phyloP scores from a whole-genome alignment of 2,797 vertebrate genomes.

The Pseudocheirus occidentalis region DNA sequence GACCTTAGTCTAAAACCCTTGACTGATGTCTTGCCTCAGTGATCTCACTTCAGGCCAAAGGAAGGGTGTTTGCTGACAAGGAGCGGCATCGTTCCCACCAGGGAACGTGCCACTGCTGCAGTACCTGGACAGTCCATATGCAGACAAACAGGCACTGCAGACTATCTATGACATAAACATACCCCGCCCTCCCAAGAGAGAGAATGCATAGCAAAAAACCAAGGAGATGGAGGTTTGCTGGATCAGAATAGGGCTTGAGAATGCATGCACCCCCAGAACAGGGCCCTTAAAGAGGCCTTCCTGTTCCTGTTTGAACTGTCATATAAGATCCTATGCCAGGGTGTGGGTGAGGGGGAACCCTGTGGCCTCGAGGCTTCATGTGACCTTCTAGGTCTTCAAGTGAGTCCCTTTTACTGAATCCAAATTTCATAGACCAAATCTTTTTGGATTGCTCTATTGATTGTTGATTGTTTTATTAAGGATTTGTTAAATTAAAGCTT shows the following conservation, averaged over 20 bases:
- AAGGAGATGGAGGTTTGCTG: neutral
- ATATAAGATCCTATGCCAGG: neutral
- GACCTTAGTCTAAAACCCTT: neutral
- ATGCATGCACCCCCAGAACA: neutral
- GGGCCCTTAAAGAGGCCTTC: neutral
- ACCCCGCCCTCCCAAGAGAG: neutral
- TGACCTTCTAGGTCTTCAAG: no score
- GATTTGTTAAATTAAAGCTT: no score
- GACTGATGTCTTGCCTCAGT: neutral
- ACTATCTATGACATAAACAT: neutral
- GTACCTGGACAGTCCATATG: neutral
- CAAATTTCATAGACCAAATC: no score
- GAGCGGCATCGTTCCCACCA: neutral
- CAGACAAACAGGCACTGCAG: neutral
- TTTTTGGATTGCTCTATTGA: no score
- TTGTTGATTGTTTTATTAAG: no score
- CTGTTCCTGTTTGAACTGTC: neutral
- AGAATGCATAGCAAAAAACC: neutral
- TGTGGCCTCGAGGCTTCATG: no score
- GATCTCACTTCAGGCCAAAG: neutral
- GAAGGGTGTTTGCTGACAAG: neutral
- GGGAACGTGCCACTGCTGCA: neutral
- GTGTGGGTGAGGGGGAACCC: no score
- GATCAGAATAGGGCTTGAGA: rapidly evolving
- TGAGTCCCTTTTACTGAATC: no score